Evolutionary conservation across 2,797 vertebrate genomes (phyloP), one percentile per base, ranked within the genome.

Genomic region (Hyperoplus lanceolatus): DNA sequence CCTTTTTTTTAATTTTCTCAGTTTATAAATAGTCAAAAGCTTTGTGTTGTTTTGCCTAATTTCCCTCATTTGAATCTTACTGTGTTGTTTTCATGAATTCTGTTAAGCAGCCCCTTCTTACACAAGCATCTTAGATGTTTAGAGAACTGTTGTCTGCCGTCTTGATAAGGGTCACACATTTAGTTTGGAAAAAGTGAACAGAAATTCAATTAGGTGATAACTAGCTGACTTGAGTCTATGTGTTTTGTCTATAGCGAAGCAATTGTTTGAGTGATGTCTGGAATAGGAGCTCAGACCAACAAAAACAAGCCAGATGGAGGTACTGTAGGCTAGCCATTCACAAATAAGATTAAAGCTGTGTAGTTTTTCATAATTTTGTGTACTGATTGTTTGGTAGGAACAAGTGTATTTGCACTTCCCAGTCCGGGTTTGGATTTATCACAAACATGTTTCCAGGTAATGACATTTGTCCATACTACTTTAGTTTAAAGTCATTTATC

Each of bases 1-100:
- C 3, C 8, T 21, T 7, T 68, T 18, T 50, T 29, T 7, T 68
- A 16, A 46, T 29, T 49, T 38, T 12, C 45, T 12, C 9, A 61
- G 18, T 65, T 42, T 78, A 66, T 77, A 55, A 75, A 73, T 65
- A 72, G 48, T 54, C 29, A 38, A 46, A 58, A 56, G 36, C 14
- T 36, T 50, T 70, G 8, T 61, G 39, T 53, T 64, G 8, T 29
- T 69, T 70, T 72, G 18, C 16, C 21, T 73, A 3, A 63, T 75
- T 65, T 29, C 36, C 60, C 53, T 57, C n/a, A 46, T 80, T 78
- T 76, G 50, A 45, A 57, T 63, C 8, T 43, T 54, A 68, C 59
- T 68, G 14, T 21, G 56, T 42, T 79, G 16, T 62, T 81, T 36
- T 51, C 53, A 71, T 64, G 14, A 46, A 46, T 70, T 73, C 45